A percentile compares a stretch with the other conserved stretches of the same genome.
Conservation (phyloP, 1,140 invertebrate genomes). For the Oedothorax gibbosus region DNA sequence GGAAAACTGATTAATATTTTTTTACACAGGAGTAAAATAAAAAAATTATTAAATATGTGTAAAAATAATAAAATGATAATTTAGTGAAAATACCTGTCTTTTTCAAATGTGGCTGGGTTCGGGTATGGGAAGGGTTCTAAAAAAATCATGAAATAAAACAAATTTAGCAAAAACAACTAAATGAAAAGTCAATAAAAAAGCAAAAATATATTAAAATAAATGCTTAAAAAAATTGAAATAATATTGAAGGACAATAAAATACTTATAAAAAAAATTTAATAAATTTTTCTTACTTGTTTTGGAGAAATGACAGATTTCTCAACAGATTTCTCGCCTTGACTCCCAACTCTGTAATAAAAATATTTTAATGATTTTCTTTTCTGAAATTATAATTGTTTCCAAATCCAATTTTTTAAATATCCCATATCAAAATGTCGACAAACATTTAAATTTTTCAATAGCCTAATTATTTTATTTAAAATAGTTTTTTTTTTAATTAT, state of each 20-base stretch:
- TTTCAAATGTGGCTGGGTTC: conserved; percentile 12
- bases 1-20: too few species aligned
- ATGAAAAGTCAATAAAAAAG: neutral
- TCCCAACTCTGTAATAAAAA: conserved; percentile 28
- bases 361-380: too few species aligned
- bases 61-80: conserved; percentile 1
- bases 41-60: neutral
- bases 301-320: conserved; percentile 42
- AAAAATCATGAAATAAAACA: conserved; percentile 25
- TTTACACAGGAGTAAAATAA: neutral
- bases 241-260: neutral
- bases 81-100: conserved; percentile 26
- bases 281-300: conserved; percentile 32
- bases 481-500: too few species aligned
- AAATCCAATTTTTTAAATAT: too few species aligned
- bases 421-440: too few species aligned
- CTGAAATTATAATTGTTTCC: too few species aligned
- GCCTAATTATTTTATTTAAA: too few species aligned
- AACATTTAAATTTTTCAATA: too few species aligned
- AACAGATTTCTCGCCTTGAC: neutral
- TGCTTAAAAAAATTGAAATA: conserved; percentile 4
- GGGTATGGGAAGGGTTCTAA: conserved; percentile 39
- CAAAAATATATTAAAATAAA: conserved; percentile 11
- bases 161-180: conserved; percentile 3
- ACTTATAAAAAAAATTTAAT: neutral